Conservation (phyloP, 2,888 invertebrate genomes). For the Cheiracanthium punctorium region DNA sequence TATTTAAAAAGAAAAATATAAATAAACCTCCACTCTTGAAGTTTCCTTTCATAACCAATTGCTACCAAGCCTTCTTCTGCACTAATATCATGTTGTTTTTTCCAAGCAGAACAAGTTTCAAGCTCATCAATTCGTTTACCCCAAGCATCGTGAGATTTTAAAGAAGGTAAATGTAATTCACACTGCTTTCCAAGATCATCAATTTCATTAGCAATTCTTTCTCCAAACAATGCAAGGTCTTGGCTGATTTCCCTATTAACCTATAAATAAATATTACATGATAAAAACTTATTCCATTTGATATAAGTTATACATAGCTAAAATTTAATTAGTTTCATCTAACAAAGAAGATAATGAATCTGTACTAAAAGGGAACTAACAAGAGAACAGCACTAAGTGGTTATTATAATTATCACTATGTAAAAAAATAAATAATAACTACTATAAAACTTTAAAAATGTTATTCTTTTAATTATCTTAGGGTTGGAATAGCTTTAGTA, state of each 20-base stretch:
- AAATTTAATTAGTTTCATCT: background rate
- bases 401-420: no score
- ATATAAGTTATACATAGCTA: no score
- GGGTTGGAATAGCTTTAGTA: no score
- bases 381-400: no score
- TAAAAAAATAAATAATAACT: no score
- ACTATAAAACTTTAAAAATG: background rate
- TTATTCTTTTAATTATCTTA: no score
- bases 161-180: slow-evolving; percentile 77
- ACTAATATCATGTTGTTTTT: slow-evolving; percentile 78
- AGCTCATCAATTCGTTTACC: slow-evolving; percentile 78
- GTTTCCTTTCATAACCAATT: slow-evolving; percentile 77
- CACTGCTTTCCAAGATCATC: slow-evolving; percentile 77
- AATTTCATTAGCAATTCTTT: slow-evolving; percentile 78
- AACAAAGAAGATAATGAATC: background rate
- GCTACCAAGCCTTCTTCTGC: slow-evolving; percentile 79
- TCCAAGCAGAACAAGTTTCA: slow-evolving; percentile 79
- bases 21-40: slow-evolving; percentile 75
- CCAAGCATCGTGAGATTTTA: slow-evolving; percentile 79
- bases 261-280: slow-evolving; percentile 72
- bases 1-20: no score
- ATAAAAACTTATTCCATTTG: no score
- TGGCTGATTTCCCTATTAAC: slow-evolving; percentile 74
- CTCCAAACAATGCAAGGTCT: slow-evolving; percentile 78
- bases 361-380: no score